Evolutionary conservation across 92 coral and sea anemone genomes (phyloP), one percentile per base, ranked within the genome.

Genomic region (Palythoa caribaeorum): DNA sequence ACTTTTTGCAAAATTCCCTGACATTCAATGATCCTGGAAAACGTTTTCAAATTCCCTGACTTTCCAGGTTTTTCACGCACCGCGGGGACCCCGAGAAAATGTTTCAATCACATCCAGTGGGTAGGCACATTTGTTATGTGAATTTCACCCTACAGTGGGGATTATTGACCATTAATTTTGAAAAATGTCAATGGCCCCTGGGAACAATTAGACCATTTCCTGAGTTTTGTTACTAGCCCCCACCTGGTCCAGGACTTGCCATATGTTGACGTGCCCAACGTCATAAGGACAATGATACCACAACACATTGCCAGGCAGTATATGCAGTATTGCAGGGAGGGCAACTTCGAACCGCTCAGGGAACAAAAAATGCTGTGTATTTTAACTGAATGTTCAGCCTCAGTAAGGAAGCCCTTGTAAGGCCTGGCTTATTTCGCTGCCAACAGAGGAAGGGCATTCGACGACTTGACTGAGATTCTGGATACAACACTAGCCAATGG

Each of bases 341-440:
- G 69, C 69, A 80, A 80, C 71, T 80, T 81, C 20, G 62, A 40
- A 79, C 84, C 76, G 86, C 40, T 81, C 86, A 15, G 86, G 50
- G 44, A 62, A 71, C 51, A 35, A 19, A 63, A 10, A 5, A 63
- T 63, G 70, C 8, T 63, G 70, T 35, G 70, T 63, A 63, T 63
- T 63, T 63, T 63, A 35, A 17, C 70, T 63, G 36, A 63, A 17
- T 63, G 70, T 63, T 63, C 36, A 63, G 70, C 36, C 70, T 63
- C 70, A 10, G 86, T 81, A 37, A 50, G 86, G 17, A 81, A 63
- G 47, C 63, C 78, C 66, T 19, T 81, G 17, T 77, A 81, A 19
- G 86, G 76, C 53, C 76, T 81, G 20, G 86, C 62, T 55, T 83
- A 83, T 62, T 66, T 83, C 19, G 40, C 77, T 3, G 77, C 87